Evolutionary conservation across 2,797 vertebrate genomes (phyloP).

Genomic region (Eutrigla gurnardus): DNA sequence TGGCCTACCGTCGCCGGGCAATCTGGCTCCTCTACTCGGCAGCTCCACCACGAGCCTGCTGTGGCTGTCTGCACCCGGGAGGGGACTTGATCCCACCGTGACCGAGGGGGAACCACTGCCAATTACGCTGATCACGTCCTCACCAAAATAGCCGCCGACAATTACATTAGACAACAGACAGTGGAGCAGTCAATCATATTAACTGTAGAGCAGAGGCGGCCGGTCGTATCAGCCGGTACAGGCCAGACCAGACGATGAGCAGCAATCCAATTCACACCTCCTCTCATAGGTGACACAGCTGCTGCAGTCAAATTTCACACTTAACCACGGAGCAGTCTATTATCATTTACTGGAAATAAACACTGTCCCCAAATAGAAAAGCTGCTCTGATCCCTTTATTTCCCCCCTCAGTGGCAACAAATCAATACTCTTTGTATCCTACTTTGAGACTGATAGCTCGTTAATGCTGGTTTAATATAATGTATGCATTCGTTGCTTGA

Average conservation of each 20-base stretch:
- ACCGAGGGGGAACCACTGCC: constrained; percentile 66
- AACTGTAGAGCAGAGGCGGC: constrained; percentile 57
- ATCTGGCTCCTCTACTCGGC: constrained; percentile 37
- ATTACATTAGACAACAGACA: constrained; percentile 80
- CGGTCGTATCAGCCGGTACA: constrained; percentile 42
- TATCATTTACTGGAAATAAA: constrained; percentile 68
- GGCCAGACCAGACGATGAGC: constrained; percentile 62
- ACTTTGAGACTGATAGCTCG: constrained; percentile 37
- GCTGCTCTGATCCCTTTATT: constrained; percentile 47
- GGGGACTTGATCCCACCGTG: constrained; percentile 73
- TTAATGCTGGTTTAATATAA: constrained; percentile 48
- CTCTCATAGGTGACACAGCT: constrained; percentile 74
- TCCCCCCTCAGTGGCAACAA: constrained; percentile 48
- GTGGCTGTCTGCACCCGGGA: constrained; percentile 56
- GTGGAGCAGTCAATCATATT: constrained; percentile 77
- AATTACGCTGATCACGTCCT: constrained; percentile 69
- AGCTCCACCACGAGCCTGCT: constrained; percentile 54
- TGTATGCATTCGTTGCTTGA: constrained; percentile 40
- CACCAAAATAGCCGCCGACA: constrained; percentile 73
- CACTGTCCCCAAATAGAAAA: constrained; percentile 56
- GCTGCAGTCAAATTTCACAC: constrained; percentile 74
- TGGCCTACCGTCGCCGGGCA: constrained; percentile 62
- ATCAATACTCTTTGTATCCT: constrained; percentile 61
- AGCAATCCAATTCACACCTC: constrained; percentile 78
- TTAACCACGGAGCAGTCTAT: constrained; percentile 67